phyloP scores from a whole-genome alignment of 2,113 vertebrate genomes.

The Myrmecobius fasciatus region DNA sequence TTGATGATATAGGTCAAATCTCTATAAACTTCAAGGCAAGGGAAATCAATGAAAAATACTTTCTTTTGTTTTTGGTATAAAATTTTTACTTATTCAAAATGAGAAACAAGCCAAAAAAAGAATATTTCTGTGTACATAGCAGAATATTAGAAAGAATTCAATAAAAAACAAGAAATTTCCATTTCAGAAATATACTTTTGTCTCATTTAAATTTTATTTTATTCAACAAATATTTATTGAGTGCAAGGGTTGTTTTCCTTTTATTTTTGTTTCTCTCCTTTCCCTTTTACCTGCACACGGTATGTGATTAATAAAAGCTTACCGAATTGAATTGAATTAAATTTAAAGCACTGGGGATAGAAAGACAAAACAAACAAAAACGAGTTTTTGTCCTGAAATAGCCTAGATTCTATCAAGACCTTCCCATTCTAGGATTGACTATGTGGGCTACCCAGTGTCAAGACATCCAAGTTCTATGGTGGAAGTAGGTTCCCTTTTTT shows the following conservation, averaged over 20 bases:
- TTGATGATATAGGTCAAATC: background rate
- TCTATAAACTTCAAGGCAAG: slow-evolving; percentile 1
- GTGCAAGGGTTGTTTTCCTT: background rate
- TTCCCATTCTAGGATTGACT: background rate
- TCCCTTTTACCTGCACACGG: background rate
- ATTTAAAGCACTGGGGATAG: background rate
- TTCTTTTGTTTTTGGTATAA: background rate
- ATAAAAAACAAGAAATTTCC: too few species aligned
- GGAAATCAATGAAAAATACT: background rate
- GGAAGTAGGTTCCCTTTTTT: background rate
- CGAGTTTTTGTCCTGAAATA: background rate
- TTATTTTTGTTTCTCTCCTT: background rate
- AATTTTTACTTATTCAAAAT: background rate
- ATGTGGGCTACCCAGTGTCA: background rate
- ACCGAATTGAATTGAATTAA: background rate
- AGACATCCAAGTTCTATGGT: background rate
- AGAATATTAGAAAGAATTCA: too few species aligned
- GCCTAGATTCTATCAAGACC: background rate
- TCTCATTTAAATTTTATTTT: background rate
- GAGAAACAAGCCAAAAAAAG: background rate
- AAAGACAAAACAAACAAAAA: background rate
- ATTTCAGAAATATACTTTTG: too few species aligned
- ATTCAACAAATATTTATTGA: background rate
- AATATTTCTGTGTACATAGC: background rate
- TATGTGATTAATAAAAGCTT: background rate